Conservation (phyloP, 2,113 vertebrate genomes). For the Tenrec ecaudatus region DNA sequence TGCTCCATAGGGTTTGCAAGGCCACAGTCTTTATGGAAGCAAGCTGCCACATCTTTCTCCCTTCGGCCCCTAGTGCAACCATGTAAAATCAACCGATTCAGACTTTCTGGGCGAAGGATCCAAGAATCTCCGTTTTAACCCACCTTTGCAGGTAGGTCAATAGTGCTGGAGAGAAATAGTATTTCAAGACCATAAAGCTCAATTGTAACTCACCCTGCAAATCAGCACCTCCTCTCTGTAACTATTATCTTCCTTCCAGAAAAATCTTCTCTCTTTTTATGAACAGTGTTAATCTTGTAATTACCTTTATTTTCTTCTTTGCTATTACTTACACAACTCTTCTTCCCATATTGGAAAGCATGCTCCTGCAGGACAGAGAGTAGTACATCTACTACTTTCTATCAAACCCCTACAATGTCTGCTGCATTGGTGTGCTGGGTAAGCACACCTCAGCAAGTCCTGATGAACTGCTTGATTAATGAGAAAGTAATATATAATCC, state of each 20-base stretch:
- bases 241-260: neutral
- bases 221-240: neutral
- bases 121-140: neutral
- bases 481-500: neutral
- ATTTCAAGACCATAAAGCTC: neutral
- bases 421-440: neutral
- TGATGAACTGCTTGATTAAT: neutral
- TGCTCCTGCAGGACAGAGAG: neutral
- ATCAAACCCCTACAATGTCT: neutral
- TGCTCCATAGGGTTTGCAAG: neutral
- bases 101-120: neutral
- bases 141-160: neutral
- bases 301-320: neutral
- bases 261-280: neutral
- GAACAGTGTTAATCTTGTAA: neutral
- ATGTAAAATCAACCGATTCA: neutral
- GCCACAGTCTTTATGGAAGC: neutral
- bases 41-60: neutral
- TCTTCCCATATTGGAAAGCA: neutral
- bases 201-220: neutral
- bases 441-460: neutral
- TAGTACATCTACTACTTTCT: neutral
- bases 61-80: neutral
- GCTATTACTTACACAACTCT: neutral
- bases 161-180: neutral